Evolutionary conservation across 2,113 vertebrate species (phyloP).

Genomic region (Rhizomys pruinosus): DNA sequence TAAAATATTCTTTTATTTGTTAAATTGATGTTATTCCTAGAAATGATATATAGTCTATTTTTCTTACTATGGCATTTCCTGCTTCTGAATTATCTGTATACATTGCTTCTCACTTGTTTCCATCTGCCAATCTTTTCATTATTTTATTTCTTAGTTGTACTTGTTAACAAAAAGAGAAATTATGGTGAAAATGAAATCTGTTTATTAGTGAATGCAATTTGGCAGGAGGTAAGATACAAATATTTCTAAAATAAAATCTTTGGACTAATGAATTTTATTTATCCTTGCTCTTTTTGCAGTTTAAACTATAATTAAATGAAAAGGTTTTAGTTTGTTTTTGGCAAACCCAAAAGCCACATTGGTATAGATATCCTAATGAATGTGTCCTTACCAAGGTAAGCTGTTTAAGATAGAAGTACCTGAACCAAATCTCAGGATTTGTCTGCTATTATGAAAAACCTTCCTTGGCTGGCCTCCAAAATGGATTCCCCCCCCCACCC

Average conservation of each 20-base stretch:
- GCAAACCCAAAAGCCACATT: constrained; percentile 52
- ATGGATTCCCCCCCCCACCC: neutral
- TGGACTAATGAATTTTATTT: constrained; percentile 74
- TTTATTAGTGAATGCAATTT: constrained; percentile 75
- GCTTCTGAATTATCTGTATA: constrained; percentile 70
- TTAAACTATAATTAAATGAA: constrained; percentile 60
- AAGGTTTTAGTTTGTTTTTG: constrained; percentile 54
- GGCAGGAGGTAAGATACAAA: constrained; percentile 71
- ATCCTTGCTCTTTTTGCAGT: constrained; percentile 72
- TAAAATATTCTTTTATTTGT: constrained; percentile 68
- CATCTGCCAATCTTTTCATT: constrained; percentile 78
- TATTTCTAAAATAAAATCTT: constrained; percentile 76
- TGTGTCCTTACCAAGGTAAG: neutral
- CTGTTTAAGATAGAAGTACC: neutral
- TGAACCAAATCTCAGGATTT: constrained; percentile 56
- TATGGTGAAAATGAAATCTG: constrained; percentile 74
- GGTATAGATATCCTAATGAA: constrained; percentile 22
- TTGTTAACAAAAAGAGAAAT: constrained; percentile 73
- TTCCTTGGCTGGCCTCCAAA: neutral
- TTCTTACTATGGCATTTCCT: constrained; percentile 63
- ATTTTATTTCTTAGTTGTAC: constrained; percentile 73
- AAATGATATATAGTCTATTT: constrained; percentile 62
- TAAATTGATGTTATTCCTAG: constrained; percentile 61
- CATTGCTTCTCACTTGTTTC: constrained; percentile 68
- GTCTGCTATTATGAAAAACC: constrained; percentile 19